These are phyloP conservation scores for Pituophis catenifer DNA, from an alignment of 2,113 vertebrate genomes.

Conservation along the genomic window DNA sequence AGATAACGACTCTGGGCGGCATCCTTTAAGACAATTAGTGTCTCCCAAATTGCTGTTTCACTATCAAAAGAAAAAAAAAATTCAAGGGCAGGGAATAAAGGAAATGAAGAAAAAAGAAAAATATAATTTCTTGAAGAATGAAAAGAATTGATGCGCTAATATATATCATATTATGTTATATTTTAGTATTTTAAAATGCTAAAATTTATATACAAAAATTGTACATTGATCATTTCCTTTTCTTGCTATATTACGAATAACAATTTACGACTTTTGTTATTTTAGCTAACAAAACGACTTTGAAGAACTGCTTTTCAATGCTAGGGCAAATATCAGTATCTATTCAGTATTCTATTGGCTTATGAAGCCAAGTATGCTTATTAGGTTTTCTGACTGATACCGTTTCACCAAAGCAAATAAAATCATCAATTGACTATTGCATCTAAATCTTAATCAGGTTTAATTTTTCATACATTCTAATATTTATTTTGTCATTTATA, in stretches of 20 bases:
- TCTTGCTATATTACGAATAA: neutral
- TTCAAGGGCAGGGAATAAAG: neutral
- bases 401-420: neutral
- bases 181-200: neutral
- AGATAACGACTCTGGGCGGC: too few relatives aligned
- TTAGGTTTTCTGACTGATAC: neutral
- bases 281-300: neutral
- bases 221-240: neutral
- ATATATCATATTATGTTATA: neutral
- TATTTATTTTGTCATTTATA: neutral
- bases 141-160: neutral
- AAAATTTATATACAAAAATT: neutral
- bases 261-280: neutral
- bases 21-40: neutral
- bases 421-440: neutral
- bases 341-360: neutral
- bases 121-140: neutral
- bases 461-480: neutral
- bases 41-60: neutral
- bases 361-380: neutral
- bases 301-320: neutral
- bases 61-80: neutral
- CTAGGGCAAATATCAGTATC: neutral
- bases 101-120: neutral
- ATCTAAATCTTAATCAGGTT: neutral